These are phyloP conservation scores for Mystacornis crossleyi DNA, from an alignment of 2,113 vertebrate species.

Conservation along the genomic window DNA sequence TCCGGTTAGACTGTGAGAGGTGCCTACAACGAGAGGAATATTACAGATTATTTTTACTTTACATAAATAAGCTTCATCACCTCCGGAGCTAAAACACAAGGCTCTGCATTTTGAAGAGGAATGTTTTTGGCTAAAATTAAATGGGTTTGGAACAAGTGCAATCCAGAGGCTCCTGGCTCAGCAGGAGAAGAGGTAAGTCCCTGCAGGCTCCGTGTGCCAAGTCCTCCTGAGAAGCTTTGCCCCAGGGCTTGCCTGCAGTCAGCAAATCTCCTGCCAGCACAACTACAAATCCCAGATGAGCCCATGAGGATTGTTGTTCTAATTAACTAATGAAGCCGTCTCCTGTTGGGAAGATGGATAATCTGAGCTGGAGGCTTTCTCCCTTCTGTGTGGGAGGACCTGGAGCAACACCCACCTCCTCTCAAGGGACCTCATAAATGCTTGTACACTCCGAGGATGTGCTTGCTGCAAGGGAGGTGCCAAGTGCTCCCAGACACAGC, in stretches of 20 bases:
- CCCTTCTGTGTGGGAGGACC: no score
- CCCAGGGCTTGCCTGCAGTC: not conserved
- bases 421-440: not conserved
- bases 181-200: not conserved
- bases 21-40: not conserved
- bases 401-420: not conserved
- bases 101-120: not conserved
- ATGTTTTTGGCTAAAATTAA: not conserved
- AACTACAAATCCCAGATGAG: not conserved
- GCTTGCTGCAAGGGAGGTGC: not conserved
- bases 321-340: conserved; percentile 6
- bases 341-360: not conserved
- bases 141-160: not conserved
- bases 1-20: not conserved
- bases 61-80: not conserved
- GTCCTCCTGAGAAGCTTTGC: not conserved
- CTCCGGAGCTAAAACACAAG: not conserved
- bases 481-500: not conserved
- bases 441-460: rapidly evolving
- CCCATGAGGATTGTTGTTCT: not conserved
- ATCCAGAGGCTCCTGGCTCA: not conserved
- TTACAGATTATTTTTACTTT: not conserved
- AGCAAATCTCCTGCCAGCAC: conserved; percentile 34
- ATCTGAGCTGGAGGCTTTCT: not conserved
- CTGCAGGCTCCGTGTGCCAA: rapidly evolving